Percentiles rank a stretch among this genome's conserved stretches.
phyloP scores from a whole-genome alignment of 1,140 invertebrate species.

The Eufriesea mexicana region DNA sequence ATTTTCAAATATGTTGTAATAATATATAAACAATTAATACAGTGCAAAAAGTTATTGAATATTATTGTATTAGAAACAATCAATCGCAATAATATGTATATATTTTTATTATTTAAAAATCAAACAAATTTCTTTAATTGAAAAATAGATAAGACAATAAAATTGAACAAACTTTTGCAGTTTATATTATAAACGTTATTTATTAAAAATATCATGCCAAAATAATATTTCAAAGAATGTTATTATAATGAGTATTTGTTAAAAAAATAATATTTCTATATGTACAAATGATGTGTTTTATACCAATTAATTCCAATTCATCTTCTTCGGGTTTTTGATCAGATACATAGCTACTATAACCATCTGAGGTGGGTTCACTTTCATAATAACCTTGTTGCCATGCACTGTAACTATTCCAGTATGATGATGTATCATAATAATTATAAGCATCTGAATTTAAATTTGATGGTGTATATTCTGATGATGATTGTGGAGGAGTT shows the following conservation, averaged over 20 bases:
- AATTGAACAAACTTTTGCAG: neutral
- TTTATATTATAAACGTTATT: neutral
- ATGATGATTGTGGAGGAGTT: slow-evolving; percentile 77
- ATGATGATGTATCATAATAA: slow-evolving; percentile 81
- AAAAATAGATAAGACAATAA: no score
- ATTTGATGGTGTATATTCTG: slow-evolving; percentile 77
- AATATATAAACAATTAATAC: no score
- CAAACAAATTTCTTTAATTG: neutral
- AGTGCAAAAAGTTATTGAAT: no score
- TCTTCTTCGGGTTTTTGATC: slow-evolving; percentile 84
- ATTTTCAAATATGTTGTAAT: no score
- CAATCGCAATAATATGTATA: neutral
- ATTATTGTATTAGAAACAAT: no score
- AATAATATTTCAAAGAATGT: neutral
- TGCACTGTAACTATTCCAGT: slow-evolving; percentile 81
- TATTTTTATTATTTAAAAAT: neutral
- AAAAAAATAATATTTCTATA: neutral
- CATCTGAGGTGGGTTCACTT: slow-evolving; percentile 79
- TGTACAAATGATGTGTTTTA: neutral
- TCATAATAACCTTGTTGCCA: slow-evolving; percentile 82
- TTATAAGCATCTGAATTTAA: slow-evolving; percentile 79
- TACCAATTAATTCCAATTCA: slow-evolving; percentile 86
- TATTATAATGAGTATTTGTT: neutral
- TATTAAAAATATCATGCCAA: neutral
- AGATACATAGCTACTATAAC: slow-evolving; percentile 77